phyloP scores from a whole-genome alignment of 1,140 invertebrate genomes.

The Gryon sp. region DNA sequence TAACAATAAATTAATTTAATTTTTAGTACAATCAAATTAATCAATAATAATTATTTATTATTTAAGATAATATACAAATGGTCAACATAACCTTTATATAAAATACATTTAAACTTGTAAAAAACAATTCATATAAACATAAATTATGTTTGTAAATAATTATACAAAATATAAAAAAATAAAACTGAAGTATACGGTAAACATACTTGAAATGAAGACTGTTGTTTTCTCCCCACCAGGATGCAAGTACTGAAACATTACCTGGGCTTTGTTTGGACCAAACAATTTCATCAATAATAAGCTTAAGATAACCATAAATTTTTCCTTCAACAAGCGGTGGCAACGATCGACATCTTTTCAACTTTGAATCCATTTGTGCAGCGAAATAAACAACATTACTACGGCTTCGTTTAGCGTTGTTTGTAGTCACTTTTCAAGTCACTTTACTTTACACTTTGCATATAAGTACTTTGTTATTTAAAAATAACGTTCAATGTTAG shows the following conservation, averaged over 20 bases:
- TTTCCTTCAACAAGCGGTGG: slow-evolving; percentile 75
- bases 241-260: slow-evolving; percentile 68
- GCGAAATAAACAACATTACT: slow-evolving; percentile 33
- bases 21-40: neutral
- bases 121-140: neutral
- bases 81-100: no score
- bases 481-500: neutral
- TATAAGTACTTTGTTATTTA: neutral
- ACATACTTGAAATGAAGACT: slow-evolving; percentile 72
- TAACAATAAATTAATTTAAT: slow-evolving; percentile 17
- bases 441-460: neutral
- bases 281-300: slow-evolving; percentile 72
- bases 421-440: neutral
- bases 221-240: slow-evolving; percentile 75
- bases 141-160: neutral
- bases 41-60: no score
- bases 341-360: slow-evolving; percentile 65
- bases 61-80: no score
- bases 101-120: no score
- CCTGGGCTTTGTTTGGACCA: slow-evolving; percentile 69
- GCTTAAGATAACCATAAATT: slow-evolving; percentile 71
- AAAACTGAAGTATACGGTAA: slow-evolving; percentile 15
- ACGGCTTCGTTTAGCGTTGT: slow-evolving; percentile 7
- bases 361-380: slow-evolving; percentile 69
- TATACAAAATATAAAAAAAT: slow-evolving; percentile 6